Conservation (phyloP, 2,888 invertebrate genomes). For the Lasioglossum marginatum region DNA sequence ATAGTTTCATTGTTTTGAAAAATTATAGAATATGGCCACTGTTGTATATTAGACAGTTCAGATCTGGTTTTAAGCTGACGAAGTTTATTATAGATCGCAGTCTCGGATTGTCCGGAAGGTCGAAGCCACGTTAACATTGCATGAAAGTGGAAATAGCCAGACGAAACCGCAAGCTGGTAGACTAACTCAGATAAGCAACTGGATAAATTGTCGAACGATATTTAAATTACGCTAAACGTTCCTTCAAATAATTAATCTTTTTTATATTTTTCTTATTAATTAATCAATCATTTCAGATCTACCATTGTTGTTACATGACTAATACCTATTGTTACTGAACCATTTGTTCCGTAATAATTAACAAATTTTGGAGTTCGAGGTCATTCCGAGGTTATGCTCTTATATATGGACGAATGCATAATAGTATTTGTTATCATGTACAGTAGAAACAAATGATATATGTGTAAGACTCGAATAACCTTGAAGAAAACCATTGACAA, state of each 20-base stretch:
- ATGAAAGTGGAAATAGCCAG: slow-evolving; percentile 4
- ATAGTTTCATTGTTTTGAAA: too few relatives aligned
- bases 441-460: not conserved
- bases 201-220: not conserved
- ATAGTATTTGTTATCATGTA: too few relatives aligned
- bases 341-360: not conserved
- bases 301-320: not conserved
- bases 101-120: not conserved
- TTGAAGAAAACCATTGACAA: not conserved
- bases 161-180: not conserved
- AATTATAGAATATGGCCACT: not conserved
- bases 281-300: not conserved
- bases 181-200: not conserved
- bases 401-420: not conserved
- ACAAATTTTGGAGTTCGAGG: not conserved
- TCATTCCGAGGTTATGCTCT: not conserved
- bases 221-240: not conserved
- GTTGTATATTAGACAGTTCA: not conserved
- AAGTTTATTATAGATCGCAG: slow-evolving; percentile 1
- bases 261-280: not conserved
- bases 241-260: not conserved
- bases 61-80: not conserved
- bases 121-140: not conserved
- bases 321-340: too few relatives aligned
- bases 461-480: not conserved